Evolutionary conservation across 1,140 invertebrate genomes (phyloP).

Genomic region (Piezodorus guildinii): DNA sequence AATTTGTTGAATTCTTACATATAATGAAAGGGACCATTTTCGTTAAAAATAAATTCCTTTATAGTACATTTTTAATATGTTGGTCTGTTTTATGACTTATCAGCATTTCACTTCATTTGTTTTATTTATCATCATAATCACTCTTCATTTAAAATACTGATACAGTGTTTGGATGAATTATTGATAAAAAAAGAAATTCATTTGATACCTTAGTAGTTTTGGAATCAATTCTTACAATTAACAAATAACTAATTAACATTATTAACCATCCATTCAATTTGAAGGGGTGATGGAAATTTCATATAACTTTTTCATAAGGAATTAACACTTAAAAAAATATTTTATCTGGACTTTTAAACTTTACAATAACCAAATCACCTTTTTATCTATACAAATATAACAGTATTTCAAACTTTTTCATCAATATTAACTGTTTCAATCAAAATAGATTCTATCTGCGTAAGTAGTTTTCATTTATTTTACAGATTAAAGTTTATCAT

Average conservation of each 20-base stretch:
- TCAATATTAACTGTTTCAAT: not conserved
- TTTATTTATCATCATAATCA: not conserved
- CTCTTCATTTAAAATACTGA: too few relatives aligned
- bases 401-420: not conserved
- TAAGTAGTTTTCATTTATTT: not conserved
- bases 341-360: not conserved
- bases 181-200: not conserved
- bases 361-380: not conserved
- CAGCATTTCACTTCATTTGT: too few relatives aligned
- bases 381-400: not conserved
- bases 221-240: not conserved
- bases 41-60: too few relatives aligned
- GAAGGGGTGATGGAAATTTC: constrained; percentile 5
- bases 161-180: not conserved
- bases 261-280: not conserved
- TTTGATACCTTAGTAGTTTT: not conserved
- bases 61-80: too few relatives aligned
- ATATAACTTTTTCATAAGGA: constrained; percentile 6
- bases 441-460: not conserved
- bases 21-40: too few relatives aligned
- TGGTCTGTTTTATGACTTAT: too few relatives aligned
- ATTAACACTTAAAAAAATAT: not conserved
- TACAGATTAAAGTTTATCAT: not conserved
- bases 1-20: too few relatives aligned
- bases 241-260: not conserved